A percentile compares a stretch with the other conserved stretches of the same genome.
These are phyloP conservation scores for Megalopta genalis DNA, from an alignment of 1,140 invertebrate species.

Conservation along the genomic window DNA sequence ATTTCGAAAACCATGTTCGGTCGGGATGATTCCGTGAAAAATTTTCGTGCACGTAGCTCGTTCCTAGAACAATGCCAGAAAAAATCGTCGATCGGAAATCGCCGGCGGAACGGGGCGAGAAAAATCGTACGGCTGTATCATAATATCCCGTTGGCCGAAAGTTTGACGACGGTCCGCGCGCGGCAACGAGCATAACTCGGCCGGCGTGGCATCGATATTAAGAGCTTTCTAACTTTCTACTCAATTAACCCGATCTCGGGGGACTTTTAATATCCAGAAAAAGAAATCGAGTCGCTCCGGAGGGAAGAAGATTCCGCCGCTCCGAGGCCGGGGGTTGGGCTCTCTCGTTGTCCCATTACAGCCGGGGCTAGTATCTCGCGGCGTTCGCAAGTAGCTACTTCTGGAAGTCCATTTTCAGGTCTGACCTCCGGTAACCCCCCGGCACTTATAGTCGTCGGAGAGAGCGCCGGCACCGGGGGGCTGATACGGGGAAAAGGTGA, in stretches of 20 bases:
- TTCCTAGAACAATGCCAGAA: too few species aligned
- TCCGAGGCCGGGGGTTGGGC: neutral
- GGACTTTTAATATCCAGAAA: conserved; percentile 18
- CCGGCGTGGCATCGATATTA: neutral
- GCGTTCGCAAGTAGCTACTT: conserved; percentile 33
- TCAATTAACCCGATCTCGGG: conserved; percentile 20
- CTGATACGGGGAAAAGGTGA: conserved; percentile 9
- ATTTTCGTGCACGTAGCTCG: neutral
- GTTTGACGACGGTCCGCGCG: too few species aligned
- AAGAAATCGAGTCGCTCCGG: conserved; percentile 13
- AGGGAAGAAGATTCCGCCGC: conserved; percentile 3
- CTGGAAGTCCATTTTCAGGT: conserved; percentile 24
- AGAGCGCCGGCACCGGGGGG: neutral
- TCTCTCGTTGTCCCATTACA: conserved; percentile 16
- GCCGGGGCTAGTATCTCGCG: conserved; percentile 18
- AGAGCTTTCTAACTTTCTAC: conserved; percentile 11
- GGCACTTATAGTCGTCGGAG: neutral
- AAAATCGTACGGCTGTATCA: too few species aligned
- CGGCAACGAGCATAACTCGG: too few species aligned
- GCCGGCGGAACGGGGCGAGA: too few species aligned
- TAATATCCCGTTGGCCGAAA: too few species aligned
- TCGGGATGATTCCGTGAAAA: too few species aligned
- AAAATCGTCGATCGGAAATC: too few species aligned
- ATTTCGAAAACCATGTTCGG: too few species aligned
- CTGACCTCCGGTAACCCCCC: conserved; percentile 21